Conservation (phyloP, 2,113 vertebrate species). For the Tylochromis polylepis region DNA sequence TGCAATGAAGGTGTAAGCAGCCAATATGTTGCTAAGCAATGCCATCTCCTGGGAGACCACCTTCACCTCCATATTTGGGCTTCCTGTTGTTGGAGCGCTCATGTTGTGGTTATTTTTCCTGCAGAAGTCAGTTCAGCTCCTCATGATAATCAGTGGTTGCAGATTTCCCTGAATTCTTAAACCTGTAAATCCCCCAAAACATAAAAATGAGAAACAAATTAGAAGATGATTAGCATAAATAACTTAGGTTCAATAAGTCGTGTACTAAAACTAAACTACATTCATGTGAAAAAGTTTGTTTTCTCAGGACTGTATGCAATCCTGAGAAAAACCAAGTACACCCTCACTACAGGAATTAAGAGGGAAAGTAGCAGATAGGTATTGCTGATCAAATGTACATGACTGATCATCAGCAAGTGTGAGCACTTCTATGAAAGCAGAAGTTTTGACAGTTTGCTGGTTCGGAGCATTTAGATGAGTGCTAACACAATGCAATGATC, state of each 20-base stretch:
- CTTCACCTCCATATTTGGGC: slow-evolving; percentile 70
- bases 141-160: neutral
- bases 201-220: neutral
- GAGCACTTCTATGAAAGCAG: neutral
- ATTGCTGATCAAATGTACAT: neutral
- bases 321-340: neutral
- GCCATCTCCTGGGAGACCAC: slow-evolving; percentile 81
- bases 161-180: neutral
- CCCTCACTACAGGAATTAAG: neutral
- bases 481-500: neutral
- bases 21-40: slow-evolving; percentile 87
- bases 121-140: neutral
- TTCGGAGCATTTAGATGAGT: neutral
- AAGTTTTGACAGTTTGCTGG: neutral
- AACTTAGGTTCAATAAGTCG: neutral
- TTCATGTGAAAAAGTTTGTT: neutral
- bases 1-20: slow-evolving; percentile 86
- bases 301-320: neutral
- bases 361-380: neutral
- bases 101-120: slow-evolving; percentile 31
- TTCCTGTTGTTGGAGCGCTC: slow-evolving; percentile 58
- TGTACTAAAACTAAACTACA: neutral
- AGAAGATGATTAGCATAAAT: neutral
- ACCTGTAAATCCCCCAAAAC: neutral
- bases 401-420: neutral